Evolutionary conservation across 2,797 vertebrate genomes (phyloP).

Genomic region (Gymnothorax javanicus): DNA sequence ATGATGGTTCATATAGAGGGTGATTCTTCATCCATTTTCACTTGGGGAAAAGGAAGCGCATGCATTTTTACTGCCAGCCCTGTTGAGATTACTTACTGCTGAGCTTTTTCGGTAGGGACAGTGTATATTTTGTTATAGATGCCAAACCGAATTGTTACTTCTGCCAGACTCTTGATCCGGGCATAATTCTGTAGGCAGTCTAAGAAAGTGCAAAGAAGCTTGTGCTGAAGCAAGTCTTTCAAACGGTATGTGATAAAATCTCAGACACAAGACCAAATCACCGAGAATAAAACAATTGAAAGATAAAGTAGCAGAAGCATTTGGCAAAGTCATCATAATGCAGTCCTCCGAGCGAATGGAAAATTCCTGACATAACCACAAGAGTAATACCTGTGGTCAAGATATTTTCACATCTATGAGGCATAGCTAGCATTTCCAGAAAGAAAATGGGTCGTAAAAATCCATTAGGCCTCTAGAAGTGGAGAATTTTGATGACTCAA

Average conservation of each 20-base stretch:
- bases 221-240: background rate
- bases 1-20: background rate
- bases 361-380: constrained; percentile 15
- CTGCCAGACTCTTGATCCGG: background rate
- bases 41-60: background rate
- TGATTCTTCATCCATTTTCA: background rate
- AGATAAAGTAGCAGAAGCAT: background rate
- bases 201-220: background rate
- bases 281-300: background rate
- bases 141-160: background rate
- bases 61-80: background rate
- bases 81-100: background rate
- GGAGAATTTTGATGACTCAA: background rate
- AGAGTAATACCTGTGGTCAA: constrained; percentile 24
- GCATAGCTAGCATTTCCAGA: background rate
- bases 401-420: background rate
- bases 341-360: background rate
- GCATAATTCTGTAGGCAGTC: background rate
- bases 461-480: background rate
- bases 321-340: background rate
- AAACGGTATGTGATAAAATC: background rate
- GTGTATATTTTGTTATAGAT: background rate
- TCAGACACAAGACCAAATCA: background rate
- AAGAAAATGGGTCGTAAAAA: background rate
- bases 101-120: background rate